phyloP scores from a whole-genome alignment of 2,113 vertebrate genomes.

The Helogale parvula region DNA sequence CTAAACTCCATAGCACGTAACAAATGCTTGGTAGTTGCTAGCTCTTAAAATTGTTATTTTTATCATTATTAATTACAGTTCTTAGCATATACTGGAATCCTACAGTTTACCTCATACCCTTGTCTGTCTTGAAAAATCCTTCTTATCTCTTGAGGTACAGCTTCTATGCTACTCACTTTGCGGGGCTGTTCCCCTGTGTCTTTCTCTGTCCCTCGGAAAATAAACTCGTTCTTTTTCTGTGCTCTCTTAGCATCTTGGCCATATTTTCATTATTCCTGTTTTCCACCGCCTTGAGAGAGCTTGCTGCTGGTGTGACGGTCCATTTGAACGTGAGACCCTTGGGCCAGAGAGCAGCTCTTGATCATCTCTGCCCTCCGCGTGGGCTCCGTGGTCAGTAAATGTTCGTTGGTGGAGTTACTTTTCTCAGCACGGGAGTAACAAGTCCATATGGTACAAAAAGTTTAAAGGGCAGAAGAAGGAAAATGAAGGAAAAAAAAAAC shows the following conservation, averaged over 20 bases:
- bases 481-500: background rate
- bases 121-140: background rate
- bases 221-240: background rate
- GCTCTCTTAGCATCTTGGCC: background rate
- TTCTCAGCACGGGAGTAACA: background rate
- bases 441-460: background rate
- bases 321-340: background rate
- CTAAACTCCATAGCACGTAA: background rate
- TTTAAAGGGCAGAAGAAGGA: background rate
- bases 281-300: background rate
- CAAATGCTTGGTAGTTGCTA: background rate
- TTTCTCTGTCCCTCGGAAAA: background rate
- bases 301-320: background rate
- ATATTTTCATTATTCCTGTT: background rate
- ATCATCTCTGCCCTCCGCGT: background rate
- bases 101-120: background rate
- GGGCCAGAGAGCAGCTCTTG: background rate
- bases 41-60: background rate
- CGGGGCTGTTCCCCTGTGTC: background rate
- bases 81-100: background rate
- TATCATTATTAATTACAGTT: background rate
- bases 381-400: background rate
- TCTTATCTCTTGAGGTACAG: background rate
- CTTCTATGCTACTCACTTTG: background rate
- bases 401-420: background rate